A percentile compares a stretch with the other conserved stretches of the same genome.
These are phyloP conservation scores for Drosophila neonasuta DNA, from an alignment of 2,888 invertebrate species.

Conservation along the genomic window DNA sequence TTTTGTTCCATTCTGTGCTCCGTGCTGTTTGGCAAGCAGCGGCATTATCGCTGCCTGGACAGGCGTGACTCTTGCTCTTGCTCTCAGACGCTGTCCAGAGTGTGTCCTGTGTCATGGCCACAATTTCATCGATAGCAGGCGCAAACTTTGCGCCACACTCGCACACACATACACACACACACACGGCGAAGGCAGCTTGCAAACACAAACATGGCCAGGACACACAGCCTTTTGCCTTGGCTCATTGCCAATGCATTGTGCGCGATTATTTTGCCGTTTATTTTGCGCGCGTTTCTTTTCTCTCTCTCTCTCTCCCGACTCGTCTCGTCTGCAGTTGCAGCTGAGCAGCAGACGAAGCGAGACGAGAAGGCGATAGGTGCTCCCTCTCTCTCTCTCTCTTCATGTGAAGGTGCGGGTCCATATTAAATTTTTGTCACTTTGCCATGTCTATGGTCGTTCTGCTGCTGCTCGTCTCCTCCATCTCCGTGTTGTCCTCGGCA, in stretches of 20 bases:
- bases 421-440: slow-evolving; percentile 80
- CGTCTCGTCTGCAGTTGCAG: neutral
- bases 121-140: slow-evolving; percentile 75
- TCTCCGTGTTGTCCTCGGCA: slow-evolving; percentile 12
- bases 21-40: slow-evolving; percentile 16
- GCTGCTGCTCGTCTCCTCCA: neutral
- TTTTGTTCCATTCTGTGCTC: slow-evolving; percentile 15
- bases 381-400: neutral
- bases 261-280: slow-evolving; percentile 79
- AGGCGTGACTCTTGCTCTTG: slow-evolving; percentile 16
- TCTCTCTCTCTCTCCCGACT: slow-evolving; percentile 3
- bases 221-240: slow-evolving; percentile 49
- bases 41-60: slow-evolving; percentile 37
- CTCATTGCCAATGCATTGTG: slow-evolving; percentile 79
- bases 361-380: neutral
- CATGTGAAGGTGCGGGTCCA: slow-evolving; percentile 36
- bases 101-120: slow-evolving; percentile 55
- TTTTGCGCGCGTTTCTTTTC: slow-evolving; percentile 65
- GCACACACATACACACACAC: slow-evolving; percentile 28
- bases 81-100: slow-evolving; percentile 19
- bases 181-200: neutral
- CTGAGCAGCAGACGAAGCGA: neutral
- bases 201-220: slow-evolving; percentile 25
- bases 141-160: slow-evolving; percentile 47
- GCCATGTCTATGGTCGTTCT: slow-evolving; percentile 68